Conservation (phyloP, 2,113 vertebrate species). For the Nesoenas mayeri region DNA sequence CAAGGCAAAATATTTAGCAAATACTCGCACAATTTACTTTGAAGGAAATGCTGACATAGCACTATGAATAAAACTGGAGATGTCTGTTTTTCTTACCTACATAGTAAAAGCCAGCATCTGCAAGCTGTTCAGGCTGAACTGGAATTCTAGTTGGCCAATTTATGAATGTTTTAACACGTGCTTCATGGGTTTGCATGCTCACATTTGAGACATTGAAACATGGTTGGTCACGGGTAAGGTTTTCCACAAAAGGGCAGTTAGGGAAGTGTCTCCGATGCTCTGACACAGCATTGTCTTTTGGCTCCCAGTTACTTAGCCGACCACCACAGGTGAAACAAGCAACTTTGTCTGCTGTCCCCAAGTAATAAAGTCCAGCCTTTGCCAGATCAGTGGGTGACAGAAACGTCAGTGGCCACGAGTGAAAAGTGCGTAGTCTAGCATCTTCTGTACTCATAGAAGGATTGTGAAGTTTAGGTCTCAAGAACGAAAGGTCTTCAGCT, state of each 20-base stretch:
- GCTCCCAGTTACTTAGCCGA: constrained; percentile 94
- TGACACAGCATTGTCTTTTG: constrained; percentile 90
- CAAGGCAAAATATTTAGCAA: background rate
- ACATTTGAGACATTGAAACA: constrained; percentile 88
- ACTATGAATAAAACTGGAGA: background rate
- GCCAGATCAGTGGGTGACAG: constrained; percentile 87
- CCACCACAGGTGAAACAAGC: constrained; percentile 95
- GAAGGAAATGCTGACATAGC: background rate
- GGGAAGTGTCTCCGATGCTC: constrained; percentile 96
- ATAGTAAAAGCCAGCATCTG: constrained; percentile 96
- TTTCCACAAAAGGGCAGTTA: constrained; percentile 87
- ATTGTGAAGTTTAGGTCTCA: constrained; percentile 75
- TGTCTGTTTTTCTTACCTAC: constrained; percentile 80
- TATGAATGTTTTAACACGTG: constrained; percentile 88
- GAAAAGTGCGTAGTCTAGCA: constrained; percentile 86
- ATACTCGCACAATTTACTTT: background rate
- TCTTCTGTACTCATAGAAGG: constrained; percentile 88
- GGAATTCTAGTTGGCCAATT: constrained; percentile 92
- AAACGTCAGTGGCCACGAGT: constrained; percentile 83
- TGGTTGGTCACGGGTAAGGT: constrained; percentile 66
- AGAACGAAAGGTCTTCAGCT: constrained; percentile 81
- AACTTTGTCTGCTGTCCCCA: constrained; percentile 88
- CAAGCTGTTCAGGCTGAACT: constrained; percentile 90
- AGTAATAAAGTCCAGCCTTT: constrained; percentile 95
- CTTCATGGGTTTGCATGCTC: constrained; percentile 89